phyloP scores from a whole-genome alignment of 2,888 invertebrate species.

The Euplagia quadripunctaria region DNA sequence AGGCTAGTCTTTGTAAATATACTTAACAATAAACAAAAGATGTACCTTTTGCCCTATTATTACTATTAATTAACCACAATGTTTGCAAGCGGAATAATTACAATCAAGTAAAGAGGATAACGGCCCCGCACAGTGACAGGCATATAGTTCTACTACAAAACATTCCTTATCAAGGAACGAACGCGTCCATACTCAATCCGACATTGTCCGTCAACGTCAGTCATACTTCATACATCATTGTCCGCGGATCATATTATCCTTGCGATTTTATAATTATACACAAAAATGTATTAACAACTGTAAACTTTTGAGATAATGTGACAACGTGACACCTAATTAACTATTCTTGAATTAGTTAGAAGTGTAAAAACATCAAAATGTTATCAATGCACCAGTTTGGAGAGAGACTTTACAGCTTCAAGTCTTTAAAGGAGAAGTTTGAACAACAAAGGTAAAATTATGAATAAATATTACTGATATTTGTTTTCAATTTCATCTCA shows the following conservation, averaged over 20 bases:
- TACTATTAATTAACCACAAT: constrained; percentile 26
- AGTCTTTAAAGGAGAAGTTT: constrained; percentile 78
- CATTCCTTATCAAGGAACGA: constrained; percentile 26
- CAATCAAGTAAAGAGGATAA: constrained; percentile 42
- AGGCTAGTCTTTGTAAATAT: neutral
- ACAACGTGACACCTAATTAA: constrained; percentile 23
- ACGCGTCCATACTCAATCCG: constrained; percentile 12
- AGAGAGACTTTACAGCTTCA: constrained; percentile 77
- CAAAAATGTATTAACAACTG: constrained; percentile 12
- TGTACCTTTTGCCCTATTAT: constrained; percentile 14
- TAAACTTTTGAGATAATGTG: constrained; percentile 27
- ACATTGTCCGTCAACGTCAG: constrained; percentile 22
- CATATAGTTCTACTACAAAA: constrained; percentile 18
- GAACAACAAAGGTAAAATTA: constrained; percentile 74
- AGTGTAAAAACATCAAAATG: constrained; percentile 64
- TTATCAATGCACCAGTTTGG: constrained; percentile 71
- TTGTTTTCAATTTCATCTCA: neutral
- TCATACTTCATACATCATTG: constrained; percentile 23
- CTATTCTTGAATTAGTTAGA: constrained; percentile 26
- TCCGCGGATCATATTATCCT: constrained; percentile 13
- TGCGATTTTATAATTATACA: constrained; percentile 7
- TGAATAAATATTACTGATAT: neutral
- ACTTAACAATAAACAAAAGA: constrained; percentile 8
- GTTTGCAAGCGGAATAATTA: constrained; percentile 27
- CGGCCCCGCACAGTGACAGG: constrained; percentile 9